Base-by-base conservation (phyloP, 2,113 vertebrate genomes). In the Chauna torquata region DNA sequence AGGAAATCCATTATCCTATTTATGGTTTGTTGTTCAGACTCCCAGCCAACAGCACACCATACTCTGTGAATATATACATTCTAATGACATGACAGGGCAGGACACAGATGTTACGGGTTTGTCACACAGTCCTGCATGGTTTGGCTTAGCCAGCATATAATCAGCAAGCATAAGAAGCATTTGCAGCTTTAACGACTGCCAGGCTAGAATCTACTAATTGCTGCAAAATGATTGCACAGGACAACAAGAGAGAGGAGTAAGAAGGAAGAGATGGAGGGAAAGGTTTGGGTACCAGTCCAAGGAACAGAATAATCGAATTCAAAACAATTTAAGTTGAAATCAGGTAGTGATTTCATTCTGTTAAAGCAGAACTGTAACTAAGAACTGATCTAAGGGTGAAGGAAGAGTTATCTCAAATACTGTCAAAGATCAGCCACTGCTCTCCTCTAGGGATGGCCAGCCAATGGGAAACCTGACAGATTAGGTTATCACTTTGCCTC, bases 21-120 rank as follows among this genome's bases (percentile, higher is more conserved):
- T 96, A 88, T 90, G 91, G 82, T 94, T 96, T 96, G 95, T 94
- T 93, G 84, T 93, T 93, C 92, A 91, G 95, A 89, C 70, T 96
- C 84, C 82, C 70, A 74, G 94, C 95, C 92, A 96, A 32, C 89
- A 90, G 58, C 0, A 0, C 75, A 94, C 89, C 77, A 79, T 87
- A 79, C 32, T 47, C 78, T 1, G 6, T 87, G 97, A 87, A 97
- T 96, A 96, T 90, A 97, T 97, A 95, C 87, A 42, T 97, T 77
- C 81, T 95, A 94, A 95, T 91, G 89, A 91, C 19, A 94, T 82
- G 92, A 96, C 15, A 28, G 89, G 89, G 64, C 81, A 95, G 89
- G 49, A 85, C 70, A 66, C 94, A 97, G 96, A 92, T 95, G 91
- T 92, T 97, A 96, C 0, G 84, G 86, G 81, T 97, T 97, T 92